Base-by-base conservation (phyloP, 2,888 invertebrate species). In the Thera obeliscata region DNA sequence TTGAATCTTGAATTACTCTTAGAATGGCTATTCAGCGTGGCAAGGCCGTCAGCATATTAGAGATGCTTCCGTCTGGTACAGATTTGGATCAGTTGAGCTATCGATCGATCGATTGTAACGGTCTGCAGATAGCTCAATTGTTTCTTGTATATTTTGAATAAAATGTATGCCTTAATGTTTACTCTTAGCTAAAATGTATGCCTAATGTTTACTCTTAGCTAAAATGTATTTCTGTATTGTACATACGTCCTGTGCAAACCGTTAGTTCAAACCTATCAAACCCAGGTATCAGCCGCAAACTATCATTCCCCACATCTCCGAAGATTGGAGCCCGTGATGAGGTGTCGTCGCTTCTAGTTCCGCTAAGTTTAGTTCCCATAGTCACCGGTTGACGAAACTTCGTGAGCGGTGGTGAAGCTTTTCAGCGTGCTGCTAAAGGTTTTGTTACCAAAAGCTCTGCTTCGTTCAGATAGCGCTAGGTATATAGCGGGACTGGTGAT, bases 241-340 rank as follows among this genome's bases (percentile, higher is more conserved):
- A 7, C 2, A 9, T 46, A 46, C 6, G 1, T n/a, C 5, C 3
- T 1, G 4, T 49, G n/a, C n/a, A 49, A 49, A 2, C 22, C 54
- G 48, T 48, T 64, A 59, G 59, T 64, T 56, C 54, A 7, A 58
- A 64, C 57, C 22, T 43, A 56, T 60, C 59, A 48, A 35, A 48
- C 52, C n/a, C 64, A 64, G 64, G 56, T 56, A n/a, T 2, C 46
- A 43, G 38, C 8, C 46, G 6, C 52, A 52, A 67, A 59, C 64
- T 63, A 63, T 63, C 67, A 56, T 41, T 58, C 56, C 54, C 55
- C 56, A 41, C 49, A 50, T 56, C 43, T 48, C 50, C 65, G 65
- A 56, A 67, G 64, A 67, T 59, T 64, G 60, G 49, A 8, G 50
- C 67, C 58, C n/a, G 56, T 64, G 64, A 67, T 67, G 64, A 67